Evolutionary conservation across 1,140 invertebrate species (phyloP), one percentile per base, ranked within the genome.

Genomic region (Magallana angulata): DNA sequence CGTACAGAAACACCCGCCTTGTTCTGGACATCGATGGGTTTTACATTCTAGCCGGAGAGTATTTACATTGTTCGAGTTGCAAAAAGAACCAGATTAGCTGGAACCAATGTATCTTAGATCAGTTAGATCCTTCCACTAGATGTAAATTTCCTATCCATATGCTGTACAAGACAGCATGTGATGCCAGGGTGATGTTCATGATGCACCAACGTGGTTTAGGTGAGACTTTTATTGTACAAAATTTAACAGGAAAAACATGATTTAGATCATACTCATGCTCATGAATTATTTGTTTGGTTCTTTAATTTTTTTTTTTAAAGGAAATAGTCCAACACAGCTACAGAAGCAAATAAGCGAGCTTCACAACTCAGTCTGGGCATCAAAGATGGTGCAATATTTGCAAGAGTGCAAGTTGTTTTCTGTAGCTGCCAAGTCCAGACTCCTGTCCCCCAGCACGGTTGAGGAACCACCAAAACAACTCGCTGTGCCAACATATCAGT

Each of bases 281-380:
- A 24, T 24, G 18, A 24, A 24, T 16, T 56, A 7, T 56, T 57
- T 56, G 11, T 48, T 5, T 5, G 9, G n/a, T 57, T n/a, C 8
- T 56, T 57, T 56, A n/a, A 48, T 56, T 14, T 9, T 82, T 82
- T 56, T 16, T 48, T 82, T 56, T 56, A 4, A 86, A n/a, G 90
- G 90, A 59, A 90, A 91, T 64, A 88, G 87, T 57, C 84, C 88
- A 30, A 89, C 82, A 18, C 71, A 81, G 30, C 76, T 89, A 3
- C n/a, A 56, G 58, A 88, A 89, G 59, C 11, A 64, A 48, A 60
- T 89, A 30, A 62, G 59, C 24, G 85, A 91, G 62, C 60, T 80
- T 16, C 88, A 91, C 62, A 84, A 81, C 12, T 57, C 71, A 56
- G 57, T 7, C 0, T 88, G 85, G 81, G n/a, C 62, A 6, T 4